Base-by-base conservation (phyloP, 1,140 invertebrate genomes). In the Temnothorax nylanderi region DNA sequence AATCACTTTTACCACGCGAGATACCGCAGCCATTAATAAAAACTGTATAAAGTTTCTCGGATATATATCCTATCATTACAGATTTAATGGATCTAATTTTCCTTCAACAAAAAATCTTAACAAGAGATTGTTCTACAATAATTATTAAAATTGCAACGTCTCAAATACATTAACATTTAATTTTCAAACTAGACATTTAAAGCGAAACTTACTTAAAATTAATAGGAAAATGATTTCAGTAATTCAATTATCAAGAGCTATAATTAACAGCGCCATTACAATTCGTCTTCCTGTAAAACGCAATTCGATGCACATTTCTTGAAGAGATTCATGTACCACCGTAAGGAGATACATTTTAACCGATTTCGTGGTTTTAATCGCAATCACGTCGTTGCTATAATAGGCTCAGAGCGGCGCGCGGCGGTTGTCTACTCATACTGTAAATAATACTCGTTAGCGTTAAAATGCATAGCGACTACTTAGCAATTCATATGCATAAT, bases 361-460 rank as follows among this genome's bases (percentile, higher is more conserved):
- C 34, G 18, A 75, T 60, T 75, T 60, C 18, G 11, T 49, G 44
- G 18, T 26, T 74, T 60, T 37, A 26, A 49, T 69, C 77, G 64
- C 49, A 47, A 41, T 60, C 69, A 60, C 32, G 54, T 74, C 69
- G 69, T 60, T 58, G 75, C 32, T 76, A 34, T 26, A 51, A 80
- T 18, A 54, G 78, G 65, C 47, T 88, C 81, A 37, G 85, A 49
- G 62, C 62, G 64, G 26, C 26, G 26, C 26, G 26, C 26, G 26
- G 75, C 89, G 82, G 75, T 90, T 90, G 60, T 62, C 67, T 90
- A 89, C 67, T 90, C 87, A 87, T 87, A 89, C 60, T 94, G 93
- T 94, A 93, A 91, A 93, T 94, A 94, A 86, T 90, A 85, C 88
- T 91, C 91, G 77, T 76, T 93, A 94, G 91, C 65, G 67, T 93